Evolutionary conservation across 1,140 invertebrate genomes (phyloP), one percentile per base, ranked within the genome.

Genomic region (Leptinotarsa undecemlineata): DNA sequence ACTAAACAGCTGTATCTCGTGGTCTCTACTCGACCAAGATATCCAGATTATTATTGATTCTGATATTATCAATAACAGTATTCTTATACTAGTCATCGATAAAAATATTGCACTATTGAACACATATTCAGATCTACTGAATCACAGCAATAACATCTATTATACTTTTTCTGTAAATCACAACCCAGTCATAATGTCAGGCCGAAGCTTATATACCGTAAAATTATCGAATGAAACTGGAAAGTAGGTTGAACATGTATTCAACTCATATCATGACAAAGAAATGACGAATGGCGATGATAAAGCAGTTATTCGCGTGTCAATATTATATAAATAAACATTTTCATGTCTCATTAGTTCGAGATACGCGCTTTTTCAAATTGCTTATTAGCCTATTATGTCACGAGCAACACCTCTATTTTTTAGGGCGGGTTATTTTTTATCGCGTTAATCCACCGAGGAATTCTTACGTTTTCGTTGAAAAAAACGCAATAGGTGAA

Each of bases 361-460:
- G 48, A 70, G 68, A 70, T 70, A 70, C 68, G 68, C n/a, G 68
- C 68, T 70, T 70, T 68, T 70, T 70, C 68, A 70, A 70, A 70
- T 70, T 70, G 68, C 68, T 70, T 70, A 70, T 70, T 70, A 70
- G 20, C 68, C 23, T 70, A 70, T 70, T 70, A 70, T 70, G 68
- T 70, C 68, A 70, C 68, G 68, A 70, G 68, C 48, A 60, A 70
- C 68, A 70, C 68, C 68, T 70, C 48, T 26, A 26, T 51, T 70
- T 60, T 68, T 17, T 51, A 48, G 68, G 68, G 15, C 3, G 33
- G 68, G 14, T 21, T 70, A 23, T 70, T 19, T 48, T 57, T 70
- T 68, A 68, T 68, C 67, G 42, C 67, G 42, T 47, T 57, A 57
- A 57, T 57, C 51, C 17, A 57, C 51, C 15, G 15, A 57, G 51